Evolutionary conservation across 2,888 invertebrate genomes (phyloP), one percentile per base, ranked within the genome.

Genomic region (Laspeyria flexula): DNA sequence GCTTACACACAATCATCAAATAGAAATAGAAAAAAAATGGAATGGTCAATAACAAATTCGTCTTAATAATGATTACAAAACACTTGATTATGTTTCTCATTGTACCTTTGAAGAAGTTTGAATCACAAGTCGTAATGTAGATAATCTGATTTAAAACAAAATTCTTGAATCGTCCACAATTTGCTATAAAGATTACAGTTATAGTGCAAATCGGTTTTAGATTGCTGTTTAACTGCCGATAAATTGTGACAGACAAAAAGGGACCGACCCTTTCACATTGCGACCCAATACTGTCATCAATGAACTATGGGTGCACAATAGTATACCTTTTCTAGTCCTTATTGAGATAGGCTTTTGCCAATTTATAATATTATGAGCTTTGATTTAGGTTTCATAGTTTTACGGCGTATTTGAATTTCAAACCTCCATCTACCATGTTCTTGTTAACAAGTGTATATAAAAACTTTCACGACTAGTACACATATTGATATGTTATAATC

Each of bases 171-270:
- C 7, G 25, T 7, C 25, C 9, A 6, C 25, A 40, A 27, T n/a
- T 29, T 27, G 15, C 23, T 25, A 25, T 13, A 41, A 18, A 41
- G 29, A 30, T 30, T 30, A 16, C 15, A 25, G 43, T 43, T 34
- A 21, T 15, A 34, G 13, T 33, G 11, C 25, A 43, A 43, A 43
- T 43, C 35, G 43, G 35, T 43, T 27, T 43, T 29, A 35, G 27
- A 43, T 38, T 38, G 16, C 21, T 37, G 29, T 44, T 44, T 44
- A 44, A 44, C 37, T 37, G 29, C 21, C 45, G 12, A 45, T 45
- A 39, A 45, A 45, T 45, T 45, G 23, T 15, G 31, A 35, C 39
- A 38, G 38, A 45, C 31, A 45, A 35, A 43, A 45, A 45, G 45
- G 45, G 23, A 18, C 23, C 12, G 39, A 44, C 37, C 34, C 16